Evolutionary conservation across 2,888 invertebrate species (phyloP).

Genomic region (Dendrolimus houi): DNA sequence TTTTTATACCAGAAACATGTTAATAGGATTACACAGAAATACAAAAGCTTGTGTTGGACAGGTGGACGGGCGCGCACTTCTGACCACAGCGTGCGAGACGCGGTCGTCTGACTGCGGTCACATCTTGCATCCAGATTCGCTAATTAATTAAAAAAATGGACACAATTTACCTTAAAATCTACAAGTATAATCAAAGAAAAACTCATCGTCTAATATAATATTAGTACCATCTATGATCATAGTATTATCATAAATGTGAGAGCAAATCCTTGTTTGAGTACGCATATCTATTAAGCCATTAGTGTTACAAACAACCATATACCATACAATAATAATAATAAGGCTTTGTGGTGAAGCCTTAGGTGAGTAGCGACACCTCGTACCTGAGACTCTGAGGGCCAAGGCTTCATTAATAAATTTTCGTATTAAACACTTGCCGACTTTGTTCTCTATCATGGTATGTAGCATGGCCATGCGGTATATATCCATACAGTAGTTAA

Average conservation of each 20-base stretch:
- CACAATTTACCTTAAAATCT: too few species aligned
- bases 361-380: too few species aligned
- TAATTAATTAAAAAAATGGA: conserved; percentile 45
- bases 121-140: conserved; percentile 40
- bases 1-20: conserved; percentile 34
- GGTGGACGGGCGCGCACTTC: conserved; percentile 34
- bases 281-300: conserved; percentile 1
- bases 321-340: background rate
- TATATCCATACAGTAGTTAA: too few species aligned
- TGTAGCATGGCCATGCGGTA: too few species aligned
- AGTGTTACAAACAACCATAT: background rate
- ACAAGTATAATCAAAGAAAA: too few species aligned
- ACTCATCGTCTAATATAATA: too few species aligned
- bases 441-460: too few species aligned
- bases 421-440: too few species aligned
- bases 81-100: conserved; percentile 31
- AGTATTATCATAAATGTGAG: conserved; percentile 31
- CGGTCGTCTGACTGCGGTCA: conserved; percentile 34
- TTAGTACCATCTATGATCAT: conserved; percentile 11
- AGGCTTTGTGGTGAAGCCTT: too few species aligned
- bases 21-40: conserved; percentile 44
- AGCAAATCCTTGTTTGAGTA: conserved; percentile 22
- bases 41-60: conserved; percentile 38
- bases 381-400: too few species aligned
- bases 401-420: too few species aligned